Conservation (phyloP, 2,797 vertebrate species). For the Bufotes viridis region DNA sequence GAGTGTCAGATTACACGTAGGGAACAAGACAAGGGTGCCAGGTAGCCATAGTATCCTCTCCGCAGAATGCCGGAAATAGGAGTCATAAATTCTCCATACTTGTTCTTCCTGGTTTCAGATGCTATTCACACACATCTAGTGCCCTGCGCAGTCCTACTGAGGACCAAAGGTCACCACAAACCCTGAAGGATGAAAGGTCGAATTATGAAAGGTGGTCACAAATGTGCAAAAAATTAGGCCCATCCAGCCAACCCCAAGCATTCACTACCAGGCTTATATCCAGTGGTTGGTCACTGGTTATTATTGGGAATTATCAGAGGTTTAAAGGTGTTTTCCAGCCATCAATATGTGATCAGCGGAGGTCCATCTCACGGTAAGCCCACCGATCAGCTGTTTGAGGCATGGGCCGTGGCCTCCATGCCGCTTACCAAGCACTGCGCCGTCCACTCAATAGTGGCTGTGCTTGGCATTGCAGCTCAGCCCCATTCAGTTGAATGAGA, state of each 20-base stretch:
- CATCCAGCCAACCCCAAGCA: not conserved
- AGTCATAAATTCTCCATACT: not conserved
- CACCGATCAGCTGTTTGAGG: too few species aligned
- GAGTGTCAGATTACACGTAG: conserved; percentile 8
- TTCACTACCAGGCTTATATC: not conserved
- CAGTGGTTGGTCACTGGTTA: not conserved
- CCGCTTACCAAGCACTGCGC: too few species aligned
- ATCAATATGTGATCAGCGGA: too few species aligned
- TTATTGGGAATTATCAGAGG: not conserved
- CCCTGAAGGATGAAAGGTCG: not conserved
- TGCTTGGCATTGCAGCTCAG: too few species aligned
- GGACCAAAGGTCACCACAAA: not conserved
- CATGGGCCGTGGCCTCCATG: too few species aligned
- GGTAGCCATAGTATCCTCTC: not conserved
- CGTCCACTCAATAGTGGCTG: too few species aligned
- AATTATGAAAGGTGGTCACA: not conserved
- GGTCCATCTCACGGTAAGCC: too few species aligned
- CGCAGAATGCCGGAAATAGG: not conserved
- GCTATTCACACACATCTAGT: not conserved
- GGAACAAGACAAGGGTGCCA: not conserved
- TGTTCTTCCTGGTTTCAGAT: not conserved
- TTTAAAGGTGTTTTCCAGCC: too few species aligned
- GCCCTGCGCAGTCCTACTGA: not conserved
- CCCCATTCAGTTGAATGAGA: too few species aligned
- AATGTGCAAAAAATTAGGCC: not conserved